Evolutionary conservation across 2,888 invertebrate genomes (phyloP), one percentile per base, ranked within the genome.

Genomic region (Brassicogethes aeneus): DNA sequence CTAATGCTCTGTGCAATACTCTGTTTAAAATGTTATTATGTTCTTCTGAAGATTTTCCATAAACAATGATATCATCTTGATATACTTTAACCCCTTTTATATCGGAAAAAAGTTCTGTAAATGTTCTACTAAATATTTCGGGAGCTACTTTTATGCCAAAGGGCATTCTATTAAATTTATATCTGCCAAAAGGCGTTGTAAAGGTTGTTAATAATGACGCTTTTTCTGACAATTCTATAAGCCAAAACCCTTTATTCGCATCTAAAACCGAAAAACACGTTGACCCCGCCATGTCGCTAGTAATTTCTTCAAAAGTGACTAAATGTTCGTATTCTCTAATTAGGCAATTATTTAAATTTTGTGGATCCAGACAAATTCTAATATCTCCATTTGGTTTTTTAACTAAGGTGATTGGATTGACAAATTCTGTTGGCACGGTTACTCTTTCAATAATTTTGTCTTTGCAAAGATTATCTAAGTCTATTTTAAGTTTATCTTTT

Each of bases 341-440:
- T 10, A 61, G 52, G 13, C 35, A 41, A 17, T 42, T 40, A 43
- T 62, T 63, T 37, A 60, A 41, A 39, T 59, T 33, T 32, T 45
- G 46, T 5, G 59, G 56, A 45, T 60, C 58, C 10, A 61, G n/a
- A 43, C 59, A 60, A 15, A 61, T 42, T 23, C 57, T 39, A 12
- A 61, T 16, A 2, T 37, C 15, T 5, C 40, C 41, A 38, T 50
- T 37, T 15, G 23, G 30, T n/a, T 50, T 52, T 46, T 35, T 37
- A 10, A 51, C 48, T 7, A 23, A 7, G 5, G 10, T 10, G 10
- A 23, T 23, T 23, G 23, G 23, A 23, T 23, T 23, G 5, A 23
- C 23, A 23, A 23, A 23, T 23, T 23, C 23, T 5, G 23, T 23
- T 5, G 23, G 5, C 10, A 7, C 23, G 23, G 23, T 23, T 23